A percentile compares a stretch with the other conserved stretches of the same genome.
These are phyloP conservation scores for Cantharis rustica DNA, from an alignment of 2,888 invertebrate species.

Conservation along the genomic window DNA sequence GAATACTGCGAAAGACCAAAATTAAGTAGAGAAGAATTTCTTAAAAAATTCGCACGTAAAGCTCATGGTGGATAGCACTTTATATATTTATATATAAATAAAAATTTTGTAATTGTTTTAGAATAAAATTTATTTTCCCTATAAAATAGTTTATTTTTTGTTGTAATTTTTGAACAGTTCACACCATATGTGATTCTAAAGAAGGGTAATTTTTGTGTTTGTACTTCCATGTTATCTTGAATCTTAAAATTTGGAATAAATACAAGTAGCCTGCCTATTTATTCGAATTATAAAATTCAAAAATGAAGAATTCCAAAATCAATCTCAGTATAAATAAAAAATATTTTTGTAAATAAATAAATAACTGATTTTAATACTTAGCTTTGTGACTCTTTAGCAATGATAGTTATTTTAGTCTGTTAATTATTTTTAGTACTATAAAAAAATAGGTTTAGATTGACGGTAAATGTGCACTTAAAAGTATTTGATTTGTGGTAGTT, in stretches of 20 bases:
- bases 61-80: neutral
- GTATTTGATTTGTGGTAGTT: constrained; percentile 22
- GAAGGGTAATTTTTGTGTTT: neutral
- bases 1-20: too few relatives aligned
- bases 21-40: neutral
- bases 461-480: constrained; percentile 11
- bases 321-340: constrained; percentile 4
- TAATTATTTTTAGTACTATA: constrained; percentile 24
- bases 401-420: constrained; percentile 16
- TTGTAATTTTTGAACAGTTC: neutral
- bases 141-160: neutral
- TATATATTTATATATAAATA: neutral
- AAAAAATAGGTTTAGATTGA: constrained; percentile 14
- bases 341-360: constrained; percentile 3
- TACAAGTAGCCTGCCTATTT: neutral
- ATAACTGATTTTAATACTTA: constrained; percentile 6
- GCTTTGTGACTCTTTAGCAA: constrained; percentile 2
- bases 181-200: neutral
- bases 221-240: neutral
- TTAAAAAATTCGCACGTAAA: neutral
- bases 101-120: neutral
- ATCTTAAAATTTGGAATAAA: neutral
- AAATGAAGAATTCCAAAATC: neutral
- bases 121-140: neutral
- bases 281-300: neutral